Evolutionary conservation across 2,888 invertebrate genomes (phyloP).

Genomic region (Drosophila acutilabella): DNA sequence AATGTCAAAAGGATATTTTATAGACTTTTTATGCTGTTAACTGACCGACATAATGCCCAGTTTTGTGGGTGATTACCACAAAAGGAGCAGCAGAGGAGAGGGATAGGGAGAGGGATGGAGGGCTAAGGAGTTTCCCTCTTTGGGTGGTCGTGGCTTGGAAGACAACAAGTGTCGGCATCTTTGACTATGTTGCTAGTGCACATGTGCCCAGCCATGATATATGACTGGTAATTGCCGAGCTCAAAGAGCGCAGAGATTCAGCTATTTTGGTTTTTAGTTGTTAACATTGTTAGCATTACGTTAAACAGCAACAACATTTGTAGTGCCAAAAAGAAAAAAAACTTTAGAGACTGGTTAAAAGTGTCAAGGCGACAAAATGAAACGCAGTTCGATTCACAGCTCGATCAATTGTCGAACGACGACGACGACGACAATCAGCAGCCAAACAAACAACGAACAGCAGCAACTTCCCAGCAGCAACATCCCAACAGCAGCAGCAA

Average conservation of each 20-base stretch:
- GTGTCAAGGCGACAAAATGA: constrained; percentile 67
- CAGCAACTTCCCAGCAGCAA: constrained; percentile 32
- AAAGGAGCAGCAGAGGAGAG: not conserved
- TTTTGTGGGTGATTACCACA: constrained; percentile 77
- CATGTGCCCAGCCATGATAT: constrained; percentile 70
- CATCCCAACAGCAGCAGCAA: constrained; percentile 20
- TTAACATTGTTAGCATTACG: constrained; percentile 40
- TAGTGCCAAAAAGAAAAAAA: constrained; percentile 6
- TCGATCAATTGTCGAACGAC: constrained; percentile 53
- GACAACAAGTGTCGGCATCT: constrained; percentile 58
- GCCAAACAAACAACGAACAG: constrained; percentile 68
- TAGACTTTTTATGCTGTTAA: constrained; percentile 80
- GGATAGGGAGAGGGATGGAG: not conserved
- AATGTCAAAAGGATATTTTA: constrained; percentile 77
- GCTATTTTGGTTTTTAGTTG: constrained; percentile 45
- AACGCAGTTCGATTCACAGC: constrained; percentile 43
- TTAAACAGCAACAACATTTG: constrained; percentile 25
- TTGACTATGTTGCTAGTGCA: constrained; percentile 53
- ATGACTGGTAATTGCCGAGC: constrained; percentile 69
- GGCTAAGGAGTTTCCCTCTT: constrained; percentile 4
- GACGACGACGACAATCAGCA: constrained; percentile 58
- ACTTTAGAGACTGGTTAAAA: constrained; percentile 35
- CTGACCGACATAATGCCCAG: constrained; percentile 81
- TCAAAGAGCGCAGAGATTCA: constrained; percentile 6
- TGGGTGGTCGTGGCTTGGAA: constrained; percentile 60